phyloP scores from a whole-genome alignment of 1,140 invertebrate species.

The Drosophila yakuba region DNA sequence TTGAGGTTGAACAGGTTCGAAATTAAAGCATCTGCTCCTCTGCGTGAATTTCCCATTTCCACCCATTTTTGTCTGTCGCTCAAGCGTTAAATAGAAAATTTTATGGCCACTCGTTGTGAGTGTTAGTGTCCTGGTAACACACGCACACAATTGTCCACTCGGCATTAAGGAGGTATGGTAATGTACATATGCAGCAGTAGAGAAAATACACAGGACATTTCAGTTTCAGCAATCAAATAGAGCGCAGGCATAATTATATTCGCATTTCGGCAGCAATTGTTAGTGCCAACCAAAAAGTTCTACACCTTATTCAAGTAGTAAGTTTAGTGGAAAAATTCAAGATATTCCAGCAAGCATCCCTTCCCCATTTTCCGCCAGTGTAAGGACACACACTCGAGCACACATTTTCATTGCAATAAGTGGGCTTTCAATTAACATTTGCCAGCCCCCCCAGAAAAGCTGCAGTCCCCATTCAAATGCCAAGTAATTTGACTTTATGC shows the following conservation, averaged over 20 bases:
- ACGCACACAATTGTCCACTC: constrained; percentile 39
- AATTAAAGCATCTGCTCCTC: constrained; percentile 53
- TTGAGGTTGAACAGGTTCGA: constrained; percentile 69
- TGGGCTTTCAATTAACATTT: constrained; percentile 79
- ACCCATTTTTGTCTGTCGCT: constrained; percentile 42
- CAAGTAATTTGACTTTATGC: constrained; percentile 75
- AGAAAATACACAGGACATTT: background rate
- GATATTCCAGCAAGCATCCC: too few relatives aligned
- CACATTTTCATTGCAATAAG: constrained; percentile 69
- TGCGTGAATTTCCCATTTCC: constrained; percentile 9
- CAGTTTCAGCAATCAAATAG: too few relatives aligned
- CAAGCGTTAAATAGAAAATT: constrained; percentile 82
- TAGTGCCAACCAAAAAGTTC: too few relatives aligned
- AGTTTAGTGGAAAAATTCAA: too few relatives aligned
- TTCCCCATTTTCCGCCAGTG: background rate
- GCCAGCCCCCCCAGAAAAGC: constrained; percentile 8
- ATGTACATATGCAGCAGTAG: background rate
- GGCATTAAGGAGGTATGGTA: constrained; percentile 6
- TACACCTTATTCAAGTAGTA: too few relatives aligned
- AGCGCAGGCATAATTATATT: too few relatives aligned
- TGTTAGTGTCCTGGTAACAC: constrained; percentile 58
- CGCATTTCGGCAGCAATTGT: too few relatives aligned
- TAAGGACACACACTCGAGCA: constrained; percentile 4
- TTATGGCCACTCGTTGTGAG: constrained; percentile 53
- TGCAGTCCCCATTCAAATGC: constrained; percentile 7